Percentiles rank a stretch among this genome's conserved stretches.
Evolutionary conservation across 53 echinoderm and acorn worm genomes (phyloP).

Genomic region (Henricia sp.): DNA sequence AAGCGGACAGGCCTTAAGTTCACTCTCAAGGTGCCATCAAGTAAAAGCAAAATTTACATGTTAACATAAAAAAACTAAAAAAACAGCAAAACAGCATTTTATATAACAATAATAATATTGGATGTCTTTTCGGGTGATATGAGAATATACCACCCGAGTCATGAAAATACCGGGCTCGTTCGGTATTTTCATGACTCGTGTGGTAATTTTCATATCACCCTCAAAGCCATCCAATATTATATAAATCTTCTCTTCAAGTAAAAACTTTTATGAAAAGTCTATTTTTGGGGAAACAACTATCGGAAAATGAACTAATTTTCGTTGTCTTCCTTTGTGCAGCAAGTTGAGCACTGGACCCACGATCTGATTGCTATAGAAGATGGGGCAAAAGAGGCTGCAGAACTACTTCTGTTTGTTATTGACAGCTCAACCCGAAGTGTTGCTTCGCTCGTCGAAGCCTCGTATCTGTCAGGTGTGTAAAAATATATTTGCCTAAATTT

Average conservation of each 20-base stretch:
- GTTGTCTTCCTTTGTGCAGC: constrained; percentile 62
- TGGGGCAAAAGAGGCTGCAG: constrained; percentile 83
- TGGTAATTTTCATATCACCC: no score
- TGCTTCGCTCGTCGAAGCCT: constrained; percentile 94
- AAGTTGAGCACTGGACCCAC: constrained; percentile 87
- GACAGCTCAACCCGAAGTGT: constrained; percentile 90
- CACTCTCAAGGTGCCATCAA: not conserved
- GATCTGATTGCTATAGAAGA: constrained; percentile 95
- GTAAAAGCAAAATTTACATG: not conserved
- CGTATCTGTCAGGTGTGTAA: constrained; percentile 82
- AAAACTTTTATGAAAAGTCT: not conserved
- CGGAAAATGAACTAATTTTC: no score
- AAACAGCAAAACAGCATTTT: not conserved
- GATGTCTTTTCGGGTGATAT: no score
- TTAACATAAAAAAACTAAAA: not conserved
- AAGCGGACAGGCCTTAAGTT: not conserved
- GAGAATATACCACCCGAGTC: no score
- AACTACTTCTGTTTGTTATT: constrained; percentile 89
- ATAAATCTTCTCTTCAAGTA: not conserved
- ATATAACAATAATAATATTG: no score
- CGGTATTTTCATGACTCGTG: no score
- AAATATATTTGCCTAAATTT: not conserved
- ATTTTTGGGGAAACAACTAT: not conserved
- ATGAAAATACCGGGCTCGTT: no score
- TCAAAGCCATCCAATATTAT: no score